Evolutionary conservation across 2,888 invertebrate genomes (phyloP), one percentile per base, ranked within the genome.

Genomic region (Carterocephalus palaemon): DNA sequence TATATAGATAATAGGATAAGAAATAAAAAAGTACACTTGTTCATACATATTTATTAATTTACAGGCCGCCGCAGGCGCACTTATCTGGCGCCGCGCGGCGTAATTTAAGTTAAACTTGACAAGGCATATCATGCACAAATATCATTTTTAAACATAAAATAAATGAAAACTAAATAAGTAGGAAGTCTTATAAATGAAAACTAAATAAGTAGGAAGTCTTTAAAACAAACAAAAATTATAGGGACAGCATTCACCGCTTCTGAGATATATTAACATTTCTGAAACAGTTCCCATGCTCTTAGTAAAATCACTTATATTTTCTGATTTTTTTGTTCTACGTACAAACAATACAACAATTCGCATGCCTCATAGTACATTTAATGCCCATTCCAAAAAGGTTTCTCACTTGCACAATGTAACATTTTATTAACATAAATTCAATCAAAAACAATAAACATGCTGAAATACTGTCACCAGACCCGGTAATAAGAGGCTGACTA

Each of bases 21-120:
- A 38, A 38, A 38, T 32, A 38, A 38, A 38, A 29, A 38, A 6
- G 12, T 28, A 28, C 38, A 38, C 38, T 12, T 20, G 28, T 38
- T 12, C 38, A 38, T 38, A 29, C 28, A 38, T 15, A 28, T 12
- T 12, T 38, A 26, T 38, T 26, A 19, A 19, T 38, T 28, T 24
- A 24, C 6, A 37, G 24, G 15, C 16, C 24, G 13, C 13, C 5
- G 23, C 1, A 22, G 7, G 1, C 22, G 0, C n/a, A 22, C 6
- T 22, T 22, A 22, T 22, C 22, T 22, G 22, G n/a, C 22, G 22
- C 22, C 22, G 7, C 1, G 10, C 9, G 24, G 4, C 24, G 24
- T 24, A 24, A 24, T 24, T 24, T 24, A 10, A 2, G 4, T 3
- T 8, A 22, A 24, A 2, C 24, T 24, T 24, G 4, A 24, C 24